phyloP scores from a whole-genome alignment of 2,113 vertebrate genomes.

The Ophthalmolycus amberensis region DNA sequence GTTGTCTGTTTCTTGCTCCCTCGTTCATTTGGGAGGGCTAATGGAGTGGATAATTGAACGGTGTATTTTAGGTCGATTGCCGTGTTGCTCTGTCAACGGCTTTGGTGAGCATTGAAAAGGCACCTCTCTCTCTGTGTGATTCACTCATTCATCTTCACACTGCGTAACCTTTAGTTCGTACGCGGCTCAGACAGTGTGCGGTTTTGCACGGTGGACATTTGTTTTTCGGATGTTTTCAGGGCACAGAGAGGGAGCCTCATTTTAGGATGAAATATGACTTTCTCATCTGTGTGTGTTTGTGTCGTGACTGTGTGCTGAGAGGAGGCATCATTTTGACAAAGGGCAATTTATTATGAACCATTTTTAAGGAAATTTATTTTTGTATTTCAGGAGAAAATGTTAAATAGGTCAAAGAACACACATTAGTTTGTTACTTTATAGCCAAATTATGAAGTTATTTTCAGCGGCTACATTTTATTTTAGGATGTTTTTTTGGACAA shows the following conservation, averaged over 20 bases:
- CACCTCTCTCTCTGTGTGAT: constrained; percentile 1
- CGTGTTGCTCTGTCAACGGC: constrained; percentile 45
- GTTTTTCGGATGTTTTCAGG: constrained; percentile 55
- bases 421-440: constrained; percentile 11
- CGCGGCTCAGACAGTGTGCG: background rate
- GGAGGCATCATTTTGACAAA: constrained; percentile 20
- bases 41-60: constrained; percentile 72
- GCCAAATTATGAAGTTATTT: too few species aligned
- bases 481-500: constrained; percentile 21
- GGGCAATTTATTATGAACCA: constrained; percentile 26
- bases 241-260: too few species aligned
- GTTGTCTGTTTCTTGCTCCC: constrained; percentile 50
- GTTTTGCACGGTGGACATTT: constrained; percentile 42
- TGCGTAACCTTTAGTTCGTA: constrained; percentile 7
- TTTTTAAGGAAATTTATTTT: constrained; percentile 30
- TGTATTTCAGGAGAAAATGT: constrained; percentile 50
- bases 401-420: constrained; percentile 41
- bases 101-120: constrained; percentile 42
- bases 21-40: constrained; percentile 51
- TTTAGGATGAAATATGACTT: constrained; percentile 18
- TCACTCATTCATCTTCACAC: background rate
- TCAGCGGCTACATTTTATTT: background rate
- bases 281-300: background rate
- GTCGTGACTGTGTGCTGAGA: background rate
- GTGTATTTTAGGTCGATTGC: constrained; percentile 50